Percentiles rank a stretch among this genome's conserved stretches.
Conservation (phyloP, 2,888 invertebrate genomes). For the Craniophora ligustri region DNA sequence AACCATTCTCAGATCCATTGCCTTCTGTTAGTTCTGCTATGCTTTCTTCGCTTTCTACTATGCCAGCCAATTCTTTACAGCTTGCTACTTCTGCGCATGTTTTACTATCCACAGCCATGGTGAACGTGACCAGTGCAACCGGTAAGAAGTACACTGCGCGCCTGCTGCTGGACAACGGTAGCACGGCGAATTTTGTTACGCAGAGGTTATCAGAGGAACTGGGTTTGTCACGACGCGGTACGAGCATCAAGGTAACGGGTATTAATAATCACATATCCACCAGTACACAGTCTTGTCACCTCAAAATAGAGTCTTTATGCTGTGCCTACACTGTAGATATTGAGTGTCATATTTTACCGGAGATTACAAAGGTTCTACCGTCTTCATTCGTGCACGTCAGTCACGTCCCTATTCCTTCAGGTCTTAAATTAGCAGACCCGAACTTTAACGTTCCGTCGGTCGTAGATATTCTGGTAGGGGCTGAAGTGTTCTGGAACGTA, state of each 20-base stretch:
- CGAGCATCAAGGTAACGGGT: slow-evolving; percentile 24
- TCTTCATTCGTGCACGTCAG: too few species aligned
- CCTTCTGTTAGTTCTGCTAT: background rate
- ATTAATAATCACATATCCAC: slow-evolving; percentile 13
- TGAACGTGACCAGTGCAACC: slow-evolving; percentile 1
- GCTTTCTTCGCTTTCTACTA: background rate
- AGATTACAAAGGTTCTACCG: background rate
- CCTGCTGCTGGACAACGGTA: slow-evolving; percentile 14
- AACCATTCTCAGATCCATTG: background rate
- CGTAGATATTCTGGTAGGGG: background rate
- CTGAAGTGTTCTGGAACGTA: slow-evolving; percentile 4
- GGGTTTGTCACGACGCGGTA: slow-evolving; percentile 25
- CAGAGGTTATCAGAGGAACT: slow-evolving; percentile 15
- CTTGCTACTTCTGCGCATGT: slow-evolving; percentile 17
- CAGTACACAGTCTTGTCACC: slow-evolving; percentile 14
- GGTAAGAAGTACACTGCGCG: slow-evolving; percentile 7
- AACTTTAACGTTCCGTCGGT: background rate
- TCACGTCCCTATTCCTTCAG: too few species aligned
- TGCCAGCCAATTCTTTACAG: slow-evolving; percentile 4
- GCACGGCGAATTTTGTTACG: slow-evolving; percentile 15
- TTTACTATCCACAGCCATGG: slow-evolving; percentile 15
- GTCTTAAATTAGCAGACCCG: too few species aligned
- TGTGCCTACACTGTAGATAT: slow-evolving; percentile 2
- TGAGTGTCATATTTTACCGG: background rate
- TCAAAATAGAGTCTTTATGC: slow-evolving; percentile 10